Evolutionary conservation across 2,113 vertebrate genomes (phyloP).

Genomic region (Oryzias javanicus): DNA sequence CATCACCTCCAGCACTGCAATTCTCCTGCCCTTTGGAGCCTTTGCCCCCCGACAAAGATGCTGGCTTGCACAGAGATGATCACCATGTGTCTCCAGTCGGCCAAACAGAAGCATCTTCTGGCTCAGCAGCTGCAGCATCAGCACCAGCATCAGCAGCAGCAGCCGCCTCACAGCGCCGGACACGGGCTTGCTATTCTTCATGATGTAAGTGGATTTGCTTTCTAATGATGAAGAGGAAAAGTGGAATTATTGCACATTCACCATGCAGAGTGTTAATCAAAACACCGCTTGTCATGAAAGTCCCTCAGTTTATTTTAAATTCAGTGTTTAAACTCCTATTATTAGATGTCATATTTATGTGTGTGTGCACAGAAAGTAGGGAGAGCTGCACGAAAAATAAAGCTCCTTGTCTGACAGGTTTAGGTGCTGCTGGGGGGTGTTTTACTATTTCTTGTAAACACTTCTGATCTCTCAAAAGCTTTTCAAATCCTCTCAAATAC

Average conservation of each 20-base stretch:
- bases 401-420: conserved; percentile 58
- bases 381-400: conserved; percentile 65
- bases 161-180: conserved; percentile 53
- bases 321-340: not conserved
- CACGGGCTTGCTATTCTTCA: conserved; percentile 78
- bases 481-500: not conserved
- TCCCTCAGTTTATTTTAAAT: not conserved
- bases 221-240: not conserved
- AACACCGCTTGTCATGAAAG: no score
- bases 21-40: conserved; percentile 2
- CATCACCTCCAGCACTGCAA: not conserved
- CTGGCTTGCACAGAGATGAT: conserved; percentile 82
- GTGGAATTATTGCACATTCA: not conserved
- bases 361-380: conserved; percentile 23
- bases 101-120: conserved; percentile 77
- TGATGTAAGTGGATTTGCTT: conserved; percentile 72
- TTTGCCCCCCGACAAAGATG: conserved; percentile 57
- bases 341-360: not conserved
- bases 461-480: conserved; percentile 1
- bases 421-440: conserved; percentile 42
- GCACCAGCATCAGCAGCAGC: conserved; percentile 58
- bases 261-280: no score
- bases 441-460: conserved; percentile 2
- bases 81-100: conserved; percentile 81
- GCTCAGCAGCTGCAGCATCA: conserved; percentile 45